Evolutionary conservation across 2,888 invertebrate species (phyloP), one percentile per base, ranked within the genome.

Genomic region (Campopleginae sp.): DNA sequence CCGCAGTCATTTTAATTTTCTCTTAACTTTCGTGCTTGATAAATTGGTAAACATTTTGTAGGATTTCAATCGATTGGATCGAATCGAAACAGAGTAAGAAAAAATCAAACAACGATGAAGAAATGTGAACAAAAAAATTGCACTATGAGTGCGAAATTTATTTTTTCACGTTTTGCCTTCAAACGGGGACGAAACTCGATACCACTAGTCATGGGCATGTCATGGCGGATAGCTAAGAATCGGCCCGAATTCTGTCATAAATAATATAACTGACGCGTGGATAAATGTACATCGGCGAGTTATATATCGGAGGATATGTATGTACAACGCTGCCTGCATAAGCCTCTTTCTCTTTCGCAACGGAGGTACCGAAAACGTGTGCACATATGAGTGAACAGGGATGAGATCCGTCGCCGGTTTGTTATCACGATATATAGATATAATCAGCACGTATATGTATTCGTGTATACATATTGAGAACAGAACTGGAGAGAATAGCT

Each of bases 321-420:
- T 58, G 70, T 68, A 46, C 42, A 63, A 33, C 5, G 10, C 46
- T 51, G 51, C 79, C 68, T 51, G 42, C 42, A 79, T 27, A 54
- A 54, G 19, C 23, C 54, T 23, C 54, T 54, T 54, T 51, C 46
- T 58, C 44, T 31, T 79, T 75, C 80, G 38, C 51, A 44, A 6
- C 17, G n/a, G 19, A 61, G 63, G 33, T 19, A 63, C 61, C 42
- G 46, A n/a, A 79, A 71, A 79, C 61, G 61, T 58, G 19, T 19
- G 17, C 42, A 51, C 27, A 61, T 23, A 58, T 38, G 65, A 68
- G 27, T 46, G 12, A 79, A 51, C 48, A 54, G 8, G 42, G 70
- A 83, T 63, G 31, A 78, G 71, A 78, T 78, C 72, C 78, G 58
- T 72, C 17, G 58, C n/a, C 12, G 74, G 19, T 48, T 75, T 70